Percentiles rank a stretch among this genome's conserved stretches.
phyloP scores from a whole-genome alignment of 2,113 vertebrate species.

The Osmerus mordax region DNA sequence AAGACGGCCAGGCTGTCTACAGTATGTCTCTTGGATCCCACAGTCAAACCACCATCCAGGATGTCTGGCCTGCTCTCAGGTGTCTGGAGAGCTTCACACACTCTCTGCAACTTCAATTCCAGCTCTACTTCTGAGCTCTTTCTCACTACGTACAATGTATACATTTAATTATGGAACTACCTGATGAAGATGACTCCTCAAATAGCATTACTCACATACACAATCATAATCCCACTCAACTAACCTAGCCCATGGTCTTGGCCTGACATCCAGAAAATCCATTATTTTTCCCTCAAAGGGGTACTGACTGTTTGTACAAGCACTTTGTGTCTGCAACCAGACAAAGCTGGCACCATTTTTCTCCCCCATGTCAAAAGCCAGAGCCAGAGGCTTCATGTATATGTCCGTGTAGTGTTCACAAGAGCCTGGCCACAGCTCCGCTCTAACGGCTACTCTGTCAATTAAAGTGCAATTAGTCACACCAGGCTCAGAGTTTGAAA shows the following conservation, averaged over 20 bases:
- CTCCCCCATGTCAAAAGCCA: conserved; percentile 4
- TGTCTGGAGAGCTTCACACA: conserved; percentile 24
- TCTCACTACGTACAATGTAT: neutral
- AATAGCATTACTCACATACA: conserved; percentile 1
- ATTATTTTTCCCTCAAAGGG: conserved; percentile 11
- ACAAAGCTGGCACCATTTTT: conserved; percentile 22
- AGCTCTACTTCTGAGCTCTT: neutral
- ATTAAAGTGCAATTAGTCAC: conserved; percentile 76
- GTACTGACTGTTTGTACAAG: conserved; percentile 11
- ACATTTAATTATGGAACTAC: neutral
- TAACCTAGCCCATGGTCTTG: neutral
- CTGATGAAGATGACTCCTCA: neutral
- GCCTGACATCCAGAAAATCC: conserved; percentile 9
- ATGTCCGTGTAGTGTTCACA: conserved; percentile 19
- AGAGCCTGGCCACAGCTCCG: conserved; percentile 15
- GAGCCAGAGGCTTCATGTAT: neutral
- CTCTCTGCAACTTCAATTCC: neutral
- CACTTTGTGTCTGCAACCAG: conserved; percentile 9
- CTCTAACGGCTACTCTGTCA: conserved; percentile 36
- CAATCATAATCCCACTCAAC: conserved; percentile 6
- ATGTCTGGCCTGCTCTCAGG: conserved; percentile 43
- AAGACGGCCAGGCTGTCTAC: conserved; percentile 22
- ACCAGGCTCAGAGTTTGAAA: conserved; percentile 51
- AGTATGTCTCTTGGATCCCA: conserved; percentile 34
- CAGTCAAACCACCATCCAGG: conserved; percentile 32